Base-by-base conservation (phyloP, 1,140 invertebrate species). In the Halyomorpha halys region DNA sequence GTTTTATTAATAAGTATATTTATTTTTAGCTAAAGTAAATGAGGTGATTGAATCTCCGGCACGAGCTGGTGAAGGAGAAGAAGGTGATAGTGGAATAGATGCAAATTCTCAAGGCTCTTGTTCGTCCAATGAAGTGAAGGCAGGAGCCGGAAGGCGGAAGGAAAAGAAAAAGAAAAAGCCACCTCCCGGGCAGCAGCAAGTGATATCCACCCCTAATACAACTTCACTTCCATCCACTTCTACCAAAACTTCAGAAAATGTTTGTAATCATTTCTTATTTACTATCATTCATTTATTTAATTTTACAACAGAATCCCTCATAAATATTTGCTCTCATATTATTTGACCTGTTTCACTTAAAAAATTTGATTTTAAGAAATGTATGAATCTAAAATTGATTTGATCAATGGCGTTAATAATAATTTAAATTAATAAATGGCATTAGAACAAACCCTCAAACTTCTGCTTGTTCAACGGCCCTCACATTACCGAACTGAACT, bases 61-160 rank as follows among this genome's bases (percentile, higher is more conserved):
- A 8, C 15, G 59, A 21, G 73, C 71, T 64, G 49, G 66, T 19
- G 82, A 86, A 68, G 85, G 87, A 69, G 88, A 91, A 71, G 89
- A 91, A 73, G 86, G 86, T 51, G 87, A 92, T 75, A 90, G 88
- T 69, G 89, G 89, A 64, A 90, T 91, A 66, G 89, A 91, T 77
- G 86, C 86, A 27, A 89, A 89, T 75, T 88, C 86, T 69, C 79
- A 87, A 78, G 90, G 89, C 1, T 91, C 89, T 59, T 91, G 87
- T 73, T 89, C 86, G 45, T 88, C 86, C 62, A 86, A 84, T 61
- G 87, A 90, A 69, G 83, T 86, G 68, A 65, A 69, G 62, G 44
- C 62, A 60, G 59, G 80, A 0, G 79, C 79, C 62, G 77, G 79
- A 49, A 82, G 81, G 67, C 80, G 80, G 61, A 88, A 87, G 71